Evolutionary conservation across 2,113 vertebrate species (phyloP).

Genomic region (Shinisaurus crocodilurus): DNA sequence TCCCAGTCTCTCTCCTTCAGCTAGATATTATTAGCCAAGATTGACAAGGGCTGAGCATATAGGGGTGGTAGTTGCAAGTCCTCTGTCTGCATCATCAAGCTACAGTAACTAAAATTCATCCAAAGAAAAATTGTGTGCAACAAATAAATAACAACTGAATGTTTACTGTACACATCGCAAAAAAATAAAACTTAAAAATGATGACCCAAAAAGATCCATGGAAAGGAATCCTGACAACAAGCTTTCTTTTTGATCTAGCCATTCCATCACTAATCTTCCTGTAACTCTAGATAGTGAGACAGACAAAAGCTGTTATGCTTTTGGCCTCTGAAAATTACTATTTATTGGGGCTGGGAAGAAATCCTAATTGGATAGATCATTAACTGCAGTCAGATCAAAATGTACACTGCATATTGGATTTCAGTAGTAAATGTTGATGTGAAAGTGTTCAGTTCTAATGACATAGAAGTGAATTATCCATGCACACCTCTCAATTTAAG

Average conservation of each 20-base stretch:
- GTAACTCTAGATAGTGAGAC: neutral
- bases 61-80: neutral
- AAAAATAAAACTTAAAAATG: neutral
- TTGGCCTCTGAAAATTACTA: neutral
- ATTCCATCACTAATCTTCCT: neutral
- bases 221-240: neutral
- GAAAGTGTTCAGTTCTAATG: neutral
- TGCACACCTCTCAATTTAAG: neutral
- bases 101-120: neutral
- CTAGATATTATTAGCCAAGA: neutral
- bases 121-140: neutral
- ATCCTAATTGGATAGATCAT: neutral
- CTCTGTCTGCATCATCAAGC: neutral
- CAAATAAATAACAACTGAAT: neutral
- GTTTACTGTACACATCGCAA: neutral
- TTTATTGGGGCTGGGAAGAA: neutral
- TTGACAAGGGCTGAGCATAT: too few relatives aligned
- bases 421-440: neutral
- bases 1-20: too few relatives aligned
- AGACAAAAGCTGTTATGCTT: neutral
- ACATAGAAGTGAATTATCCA: neutral
- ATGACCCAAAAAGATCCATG: neutral
- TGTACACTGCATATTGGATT: conserved; percentile 7
- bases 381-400: neutral
- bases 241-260: neutral